These are phyloP conservation scores for Salvator merianae DNA, from an alignment of 2,113 vertebrate species.

Conservation along the genomic window DNA sequence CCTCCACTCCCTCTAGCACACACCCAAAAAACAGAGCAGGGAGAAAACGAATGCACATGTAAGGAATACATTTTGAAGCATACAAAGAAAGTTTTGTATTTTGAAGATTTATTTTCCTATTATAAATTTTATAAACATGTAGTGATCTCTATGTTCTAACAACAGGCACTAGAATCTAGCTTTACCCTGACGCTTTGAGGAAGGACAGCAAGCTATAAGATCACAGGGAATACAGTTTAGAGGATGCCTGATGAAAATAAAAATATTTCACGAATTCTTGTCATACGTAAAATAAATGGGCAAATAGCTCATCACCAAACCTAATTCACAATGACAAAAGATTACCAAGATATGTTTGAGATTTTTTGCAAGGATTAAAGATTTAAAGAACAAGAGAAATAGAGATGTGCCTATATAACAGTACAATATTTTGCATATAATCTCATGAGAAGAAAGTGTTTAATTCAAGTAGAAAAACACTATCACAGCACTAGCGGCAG, in stretches of 20 bases:
- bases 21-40: background rate
- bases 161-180: background rate
- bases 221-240: background rate
- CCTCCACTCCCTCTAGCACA: too few relatives aligned
- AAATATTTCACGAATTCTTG: background rate
- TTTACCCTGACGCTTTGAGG: background rate
- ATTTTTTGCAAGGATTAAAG: slow-evolving; percentile 11
- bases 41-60: background rate
- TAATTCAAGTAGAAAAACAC: slow-evolving; percentile 11
- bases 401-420: background rate
- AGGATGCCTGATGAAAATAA: background rate
- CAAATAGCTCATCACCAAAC: background rate
- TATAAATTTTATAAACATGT: background rate
- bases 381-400: slow-evolving; percentile 11
- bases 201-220: too few relatives aligned
- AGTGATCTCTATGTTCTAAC: background rate
- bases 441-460: slow-evolving; percentile 3
- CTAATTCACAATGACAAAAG: slow-evolving; percentile 19
- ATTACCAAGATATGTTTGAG: background rate
- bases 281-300: slow-evolving; percentile 4
- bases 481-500: background rate
- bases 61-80: background rate
- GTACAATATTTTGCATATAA: background rate
- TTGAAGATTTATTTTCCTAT: background rate
- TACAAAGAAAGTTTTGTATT: background rate